A percentile compares a stretch with the other conserved stretches of the same genome.
phyloP scores from a whole-genome alignment of 2,113 vertebrate species.

The Oxygymnocypris stewartii region DNA sequence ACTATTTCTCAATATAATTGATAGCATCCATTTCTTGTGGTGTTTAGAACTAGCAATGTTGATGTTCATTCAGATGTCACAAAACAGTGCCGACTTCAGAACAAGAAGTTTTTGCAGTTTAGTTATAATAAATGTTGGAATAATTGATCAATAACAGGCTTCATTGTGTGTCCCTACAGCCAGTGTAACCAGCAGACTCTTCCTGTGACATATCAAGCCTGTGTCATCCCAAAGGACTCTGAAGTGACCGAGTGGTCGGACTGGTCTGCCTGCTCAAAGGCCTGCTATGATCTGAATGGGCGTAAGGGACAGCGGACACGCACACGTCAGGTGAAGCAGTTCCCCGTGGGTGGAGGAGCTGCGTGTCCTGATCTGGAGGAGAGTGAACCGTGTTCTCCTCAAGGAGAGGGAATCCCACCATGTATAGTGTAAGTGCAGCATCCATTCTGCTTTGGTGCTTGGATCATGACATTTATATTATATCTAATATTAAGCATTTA shows the following conservation, averaged over 20 bases:
- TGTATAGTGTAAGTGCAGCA: slow-evolving; percentile 84
- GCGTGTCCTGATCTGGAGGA: slow-evolving; percentile 88
- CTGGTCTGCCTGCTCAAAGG: slow-evolving; percentile 89
- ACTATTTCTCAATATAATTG: no score
- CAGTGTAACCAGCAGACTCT: slow-evolving; percentile 86
- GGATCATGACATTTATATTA: background rate
- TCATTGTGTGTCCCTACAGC: slow-evolving; percentile 68
- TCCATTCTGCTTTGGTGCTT: background rate
- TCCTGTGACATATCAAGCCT: slow-evolving; percentile 90
- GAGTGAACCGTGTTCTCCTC: slow-evolving; percentile 80
- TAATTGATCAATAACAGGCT: background rate
- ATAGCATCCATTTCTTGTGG: background rate
- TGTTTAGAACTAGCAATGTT: background rate
- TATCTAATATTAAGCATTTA: background rate
- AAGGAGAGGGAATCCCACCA: slow-evolving; percentile 77
- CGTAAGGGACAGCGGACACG: slow-evolving; percentile 81
- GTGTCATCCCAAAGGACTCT: slow-evolving; percentile 88
- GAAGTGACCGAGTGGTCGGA: slow-evolving; percentile 89
- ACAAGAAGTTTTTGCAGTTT: background rate
- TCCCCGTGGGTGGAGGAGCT: slow-evolving; percentile 79
- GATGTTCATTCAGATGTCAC: background rate
- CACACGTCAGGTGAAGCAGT: slow-evolving; percentile 81
- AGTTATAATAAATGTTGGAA: background rate
- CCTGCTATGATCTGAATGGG: slow-evolving; percentile 81
- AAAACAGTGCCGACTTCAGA: background rate